Percentiles rank a stretch among this genome's conserved stretches.
These are phyloP conservation scores for Microctonus aethiopoides DNA, from an alignment of 2,888 invertebrate species.

Conservation along the genomic window DNA sequence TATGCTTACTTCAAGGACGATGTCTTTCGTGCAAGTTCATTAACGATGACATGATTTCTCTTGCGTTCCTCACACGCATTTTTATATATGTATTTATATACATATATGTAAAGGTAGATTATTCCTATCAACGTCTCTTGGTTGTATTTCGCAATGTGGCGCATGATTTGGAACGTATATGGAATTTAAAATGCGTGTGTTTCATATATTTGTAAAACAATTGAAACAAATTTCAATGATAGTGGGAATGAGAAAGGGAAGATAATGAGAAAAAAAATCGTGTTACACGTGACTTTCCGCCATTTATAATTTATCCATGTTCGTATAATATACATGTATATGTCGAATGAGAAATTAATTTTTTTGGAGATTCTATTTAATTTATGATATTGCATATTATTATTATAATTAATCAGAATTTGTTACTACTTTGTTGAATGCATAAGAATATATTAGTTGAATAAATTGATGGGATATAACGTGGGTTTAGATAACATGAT, in stretches of 20 bases:
- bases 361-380: no score
- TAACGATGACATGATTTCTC: constrained; percentile 17
- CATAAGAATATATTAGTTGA: no score
- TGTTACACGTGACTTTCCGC: background rate
- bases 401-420: no score
- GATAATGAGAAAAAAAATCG: background rate
- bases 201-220: background rate
- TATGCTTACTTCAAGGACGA: constrained; percentile 7
- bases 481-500: no score
- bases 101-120: no score
- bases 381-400: no score
- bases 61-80: background rate
- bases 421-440: no score
- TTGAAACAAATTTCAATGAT: constrained; percentile 1
- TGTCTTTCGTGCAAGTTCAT: constrained; percentile 10
- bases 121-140: background rate
- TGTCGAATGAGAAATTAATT: no score
- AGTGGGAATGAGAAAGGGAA: background rate
- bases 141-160: constrained; percentile 37
- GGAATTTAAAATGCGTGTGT: constrained; percentile 52
- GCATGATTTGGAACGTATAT: constrained; percentile 41
- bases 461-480: no score
- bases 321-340: background rate
- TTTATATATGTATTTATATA: no score
- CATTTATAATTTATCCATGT: background rate